Percentiles rank a stretch among this genome's conserved stretches.
These are phyloP conservation scores for Daphoenositta chrysoptera DNA, from an alignment of 2,113 vertebrate species.

Conservation along the genomic window DNA sequence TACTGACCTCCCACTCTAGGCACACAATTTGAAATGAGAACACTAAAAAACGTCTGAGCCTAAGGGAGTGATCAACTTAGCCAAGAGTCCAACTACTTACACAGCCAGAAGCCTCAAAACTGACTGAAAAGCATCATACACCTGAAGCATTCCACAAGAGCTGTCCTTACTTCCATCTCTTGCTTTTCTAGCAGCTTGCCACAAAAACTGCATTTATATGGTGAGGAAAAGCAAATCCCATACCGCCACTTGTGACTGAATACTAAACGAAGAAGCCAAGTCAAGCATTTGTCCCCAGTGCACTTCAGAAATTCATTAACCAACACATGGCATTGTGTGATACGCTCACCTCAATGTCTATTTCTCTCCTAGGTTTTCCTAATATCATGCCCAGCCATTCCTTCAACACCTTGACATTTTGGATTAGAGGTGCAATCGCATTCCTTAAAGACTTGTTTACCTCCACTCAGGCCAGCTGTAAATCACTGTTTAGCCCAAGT, in stretches of 20 bases:
- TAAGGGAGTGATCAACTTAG: background rate
- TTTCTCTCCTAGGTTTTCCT: background rate
- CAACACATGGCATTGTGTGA: background rate
- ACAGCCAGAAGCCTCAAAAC: background rate
- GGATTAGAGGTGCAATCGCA: background rate
- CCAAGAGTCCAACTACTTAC: background rate
- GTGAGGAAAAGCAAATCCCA: background rate
- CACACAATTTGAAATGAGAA: background rate
- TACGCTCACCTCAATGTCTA: background rate
- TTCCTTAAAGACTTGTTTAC: background rate
- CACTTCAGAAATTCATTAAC: background rate
- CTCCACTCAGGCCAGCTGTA: background rate
- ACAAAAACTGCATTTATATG: background rate
- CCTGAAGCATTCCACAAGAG: background rate
- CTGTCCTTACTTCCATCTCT: background rate
- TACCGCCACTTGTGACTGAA: background rate
- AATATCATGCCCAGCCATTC: background rate
- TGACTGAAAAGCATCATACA: background rate
- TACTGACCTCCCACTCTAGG: background rate
- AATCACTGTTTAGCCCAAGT: background rate
- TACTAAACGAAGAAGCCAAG: background rate
- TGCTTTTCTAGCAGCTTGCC: background rate
- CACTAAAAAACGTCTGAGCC: background rate
- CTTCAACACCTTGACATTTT: background rate
- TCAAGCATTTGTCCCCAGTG: background rate